These are phyloP conservation scores for Thelaira solivaga DNA, from an alignment of 2,888 invertebrate species.

Conservation along the genomic window DNA sequence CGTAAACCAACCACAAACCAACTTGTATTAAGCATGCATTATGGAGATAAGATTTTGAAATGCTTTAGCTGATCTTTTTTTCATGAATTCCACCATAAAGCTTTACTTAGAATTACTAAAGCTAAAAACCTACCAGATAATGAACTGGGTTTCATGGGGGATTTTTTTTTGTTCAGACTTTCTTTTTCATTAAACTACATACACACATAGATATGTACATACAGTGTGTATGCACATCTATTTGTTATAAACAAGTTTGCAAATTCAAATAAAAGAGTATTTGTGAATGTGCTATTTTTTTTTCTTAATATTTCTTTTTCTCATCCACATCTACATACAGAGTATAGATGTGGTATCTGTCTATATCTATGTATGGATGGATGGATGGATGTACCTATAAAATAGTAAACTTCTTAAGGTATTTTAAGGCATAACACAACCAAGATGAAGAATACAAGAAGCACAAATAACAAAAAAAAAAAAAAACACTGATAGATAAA, in stretches of 20 bases:
- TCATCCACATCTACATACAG: neutral
- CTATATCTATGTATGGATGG: neutral
- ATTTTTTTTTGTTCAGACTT: slow-evolving; percentile 28
- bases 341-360: neutral
- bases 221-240: neutral
- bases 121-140: slow-evolving; percentile 12
- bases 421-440: slow-evolving; percentile 11
- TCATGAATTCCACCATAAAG: too few relatives aligned
- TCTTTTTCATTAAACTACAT: slow-evolving; percentile 28
- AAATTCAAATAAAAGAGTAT: slow-evolving; percentile 24
- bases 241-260: slow-evolving; percentile 17
- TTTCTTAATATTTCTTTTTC: neutral
- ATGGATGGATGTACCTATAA: neutral
- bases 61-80: neutral
- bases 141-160: slow-evolving; percentile 2
- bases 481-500: slow-evolving; percentile 35
- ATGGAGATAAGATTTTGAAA: neutral
- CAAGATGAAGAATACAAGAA: neutral
- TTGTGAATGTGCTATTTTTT: slow-evolving; percentile 29
- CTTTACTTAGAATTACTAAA: neutral
- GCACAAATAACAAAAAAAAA: too few relatives aligned
- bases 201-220: neutral
- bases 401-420: slow-evolving; percentile 37
- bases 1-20: too few relatives aligned
- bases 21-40: neutral